phyloP scores from a whole-genome alignment of 2,888 invertebrate genomes.

The Platypus cylindrus region DNA sequence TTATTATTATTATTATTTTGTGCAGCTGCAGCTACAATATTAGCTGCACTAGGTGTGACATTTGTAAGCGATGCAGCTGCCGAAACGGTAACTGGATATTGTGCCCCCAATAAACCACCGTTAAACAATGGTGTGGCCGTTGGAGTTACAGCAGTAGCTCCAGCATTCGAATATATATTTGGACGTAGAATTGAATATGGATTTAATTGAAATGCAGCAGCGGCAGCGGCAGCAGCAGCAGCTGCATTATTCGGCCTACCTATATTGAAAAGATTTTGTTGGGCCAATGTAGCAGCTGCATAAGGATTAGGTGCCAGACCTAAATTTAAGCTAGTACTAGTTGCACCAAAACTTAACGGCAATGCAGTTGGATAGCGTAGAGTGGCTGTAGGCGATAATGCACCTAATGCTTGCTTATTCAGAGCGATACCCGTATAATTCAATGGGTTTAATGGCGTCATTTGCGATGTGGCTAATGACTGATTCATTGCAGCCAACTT shows the following conservation, averaged over 20 bases:
- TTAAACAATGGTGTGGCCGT: constrained; percentile 33
- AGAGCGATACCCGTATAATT: constrained; percentile 59
- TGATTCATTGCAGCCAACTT: constrained; percentile 44
- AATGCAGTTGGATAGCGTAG: constrained; percentile 27
- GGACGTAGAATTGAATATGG: constrained; percentile 38
- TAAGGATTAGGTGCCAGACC: constrained; percentile 29
- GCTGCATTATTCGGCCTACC: too few species aligned
- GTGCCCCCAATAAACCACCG: constrained; percentile 24
- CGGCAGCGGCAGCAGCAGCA: too few species aligned
- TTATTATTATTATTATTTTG: constrained; percentile 35
- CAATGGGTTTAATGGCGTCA: constrained; percentile 43
- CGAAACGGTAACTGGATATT: constrained; percentile 27
- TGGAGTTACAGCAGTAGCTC: constrained; percentile 27
- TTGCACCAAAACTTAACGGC: constrained; percentile 18
- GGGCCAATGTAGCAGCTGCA: constrained; percentile 29
- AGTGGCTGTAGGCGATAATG: constrained; percentile 32
- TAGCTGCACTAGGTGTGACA: constrained; percentile 28
- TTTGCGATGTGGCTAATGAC: constrained; percentile 14
- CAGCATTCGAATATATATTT: constrained; percentile 26
- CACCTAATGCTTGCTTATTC: constrained; percentile 46
- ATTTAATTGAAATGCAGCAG: constrained; percentile 30
- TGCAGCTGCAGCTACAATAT: constrained; percentile 34
- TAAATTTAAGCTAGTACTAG: constrained; percentile 18
- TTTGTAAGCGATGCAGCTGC: constrained; percentile 28
- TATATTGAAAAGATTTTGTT: constrained; percentile 27